These are phyloP conservation scores for Cryptocephalus moraei DNA, from an alignment of 2,888 invertebrate genomes.

Conservation along the genomic window DNA sequence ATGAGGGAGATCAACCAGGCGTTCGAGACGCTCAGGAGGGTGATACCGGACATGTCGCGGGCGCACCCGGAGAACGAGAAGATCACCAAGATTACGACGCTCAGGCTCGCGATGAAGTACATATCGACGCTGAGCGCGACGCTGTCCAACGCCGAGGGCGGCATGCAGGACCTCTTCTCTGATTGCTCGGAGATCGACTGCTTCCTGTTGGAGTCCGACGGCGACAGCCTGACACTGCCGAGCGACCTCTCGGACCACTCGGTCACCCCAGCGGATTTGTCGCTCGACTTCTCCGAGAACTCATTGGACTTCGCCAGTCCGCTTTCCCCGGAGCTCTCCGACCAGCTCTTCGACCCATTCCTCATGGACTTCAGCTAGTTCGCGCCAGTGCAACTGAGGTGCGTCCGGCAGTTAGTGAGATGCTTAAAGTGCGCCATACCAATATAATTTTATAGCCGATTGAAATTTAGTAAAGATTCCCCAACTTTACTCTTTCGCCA, in stretches of 20 bases:
- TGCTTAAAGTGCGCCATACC: too few species aligned
- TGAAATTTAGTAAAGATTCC: too few species aligned
- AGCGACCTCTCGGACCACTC: conserved; percentile 37
- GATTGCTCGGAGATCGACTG: conserved; percentile 37
- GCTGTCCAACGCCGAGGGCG: conserved; percentile 19
- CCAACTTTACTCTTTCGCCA: too few species aligned
- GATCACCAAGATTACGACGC: conserved; percentile 57
- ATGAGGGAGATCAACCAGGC: conserved; percentile 62
- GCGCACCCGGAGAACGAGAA: conserved; percentile 41
- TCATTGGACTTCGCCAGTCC: conserved; percentile 31
- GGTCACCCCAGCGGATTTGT: conserved; percentile 33
- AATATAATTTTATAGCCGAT: too few species aligned
- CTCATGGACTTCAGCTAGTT: conserved; percentile 17
- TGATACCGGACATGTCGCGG: conserved; percentile 42
- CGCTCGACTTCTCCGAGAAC: conserved; percentile 33
- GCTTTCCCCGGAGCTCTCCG: conserved; percentile 31
- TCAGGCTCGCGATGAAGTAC: conserved; percentile 57
- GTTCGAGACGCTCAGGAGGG: conserved; percentile 50
- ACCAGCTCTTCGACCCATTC: conserved; percentile 33
- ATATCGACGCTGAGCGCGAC: conserved; percentile 42
- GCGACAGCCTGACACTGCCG: conserved; percentile 32
- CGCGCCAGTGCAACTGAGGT: too few species aligned
- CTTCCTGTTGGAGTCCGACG: conserved; percentile 47
- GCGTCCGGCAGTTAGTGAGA: too few species aligned
- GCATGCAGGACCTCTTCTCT: conserved; percentile 9